Evolutionary conservation across 2,113 vertebrate genomes (phyloP).

Genomic region (Candoia aspera): DNA sequence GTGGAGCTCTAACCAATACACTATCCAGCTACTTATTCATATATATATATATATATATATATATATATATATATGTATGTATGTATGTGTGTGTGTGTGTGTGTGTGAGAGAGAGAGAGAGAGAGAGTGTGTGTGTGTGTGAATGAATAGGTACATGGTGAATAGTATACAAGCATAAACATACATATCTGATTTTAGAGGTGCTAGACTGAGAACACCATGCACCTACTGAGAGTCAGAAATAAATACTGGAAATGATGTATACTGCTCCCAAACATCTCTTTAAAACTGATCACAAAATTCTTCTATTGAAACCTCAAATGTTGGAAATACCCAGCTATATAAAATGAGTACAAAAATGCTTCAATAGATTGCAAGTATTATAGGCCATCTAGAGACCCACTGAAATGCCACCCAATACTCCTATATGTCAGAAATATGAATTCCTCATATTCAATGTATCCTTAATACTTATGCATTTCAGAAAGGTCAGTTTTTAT

Average conservation of each 20-base stretch:
- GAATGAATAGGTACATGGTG: too few relatives aligned
- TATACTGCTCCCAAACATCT: neutral
- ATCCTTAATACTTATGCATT: neutral
- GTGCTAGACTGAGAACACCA: neutral
- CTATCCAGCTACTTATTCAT: too few relatives aligned
- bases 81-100: too few relatives aligned
- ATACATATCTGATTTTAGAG: neutral
- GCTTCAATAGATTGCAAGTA: neutral
- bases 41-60: too few relatives aligned
- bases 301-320: neutral
- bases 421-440: neutral
- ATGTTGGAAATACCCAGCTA: neutral
- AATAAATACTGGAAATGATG: neutral
- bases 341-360: neutral
- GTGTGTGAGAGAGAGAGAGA: too few relatives aligned
- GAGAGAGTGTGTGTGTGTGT: too few relatives aligned
- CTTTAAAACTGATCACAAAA: neutral
- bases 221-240: neutral
- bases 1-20: too few relatives aligned
- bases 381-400: neutral
- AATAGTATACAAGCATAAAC: too few relatives aligned
- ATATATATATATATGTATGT: too few relatives aligned
- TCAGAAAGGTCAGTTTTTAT: neutral
- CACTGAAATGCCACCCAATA: neutral
- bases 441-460: neutral